Evolutionary conservation across 2,888 invertebrate species (phyloP).

Genomic region (Orgyia antiqua): DNA sequence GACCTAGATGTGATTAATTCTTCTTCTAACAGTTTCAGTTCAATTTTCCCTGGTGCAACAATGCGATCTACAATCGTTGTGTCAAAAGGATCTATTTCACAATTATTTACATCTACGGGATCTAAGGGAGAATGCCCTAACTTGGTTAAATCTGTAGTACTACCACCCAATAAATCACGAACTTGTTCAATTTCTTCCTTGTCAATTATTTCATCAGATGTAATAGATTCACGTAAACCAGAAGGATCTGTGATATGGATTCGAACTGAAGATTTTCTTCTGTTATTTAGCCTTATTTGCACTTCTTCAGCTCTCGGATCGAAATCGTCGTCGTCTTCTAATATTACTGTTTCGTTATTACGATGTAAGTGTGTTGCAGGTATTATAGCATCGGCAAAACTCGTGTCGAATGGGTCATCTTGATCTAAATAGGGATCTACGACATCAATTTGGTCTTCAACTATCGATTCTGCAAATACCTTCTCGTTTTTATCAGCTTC

Average conservation of each 20-base stretch:
- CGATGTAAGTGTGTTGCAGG: conserved; percentile 63
- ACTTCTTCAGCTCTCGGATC: conserved; percentile 82
- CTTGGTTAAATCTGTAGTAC: conserved; percentile 85
- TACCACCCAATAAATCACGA: conserved; percentile 86
- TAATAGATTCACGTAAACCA: conserved; percentile 78
- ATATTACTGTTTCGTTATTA: conserved; percentile 54
- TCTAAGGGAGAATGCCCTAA: conserved; percentile 83
- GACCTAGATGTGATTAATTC: conserved; percentile 81
- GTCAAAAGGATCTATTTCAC: conserved; percentile 90
- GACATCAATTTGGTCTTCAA: conserved; percentile 66
- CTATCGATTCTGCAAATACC: conserved; percentile 65
- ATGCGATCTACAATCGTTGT: conserved; percentile 86
- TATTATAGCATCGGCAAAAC: conserved; percentile 87
- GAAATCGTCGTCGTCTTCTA: conserved; percentile 77
- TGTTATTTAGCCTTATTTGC: conserved; percentile 52
- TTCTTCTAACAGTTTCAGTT: conserved; percentile 87
- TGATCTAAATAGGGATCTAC: conserved; percentile 73
- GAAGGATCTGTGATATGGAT: conserved; percentile 82
- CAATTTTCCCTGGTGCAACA: conserved; percentile 86
- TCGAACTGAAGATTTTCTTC: conserved; percentile 72
- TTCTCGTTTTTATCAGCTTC: conserved; percentile 71
- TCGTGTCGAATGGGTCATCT: conserved; percentile 91
- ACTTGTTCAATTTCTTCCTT: conserved; percentile 61
- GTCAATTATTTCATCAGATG: conserved; percentile 67
- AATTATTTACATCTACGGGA: conserved; percentile 76